Conservation (phyloP, 2,113 vertebrate species). For the Notarius lentiginosus region DNA sequence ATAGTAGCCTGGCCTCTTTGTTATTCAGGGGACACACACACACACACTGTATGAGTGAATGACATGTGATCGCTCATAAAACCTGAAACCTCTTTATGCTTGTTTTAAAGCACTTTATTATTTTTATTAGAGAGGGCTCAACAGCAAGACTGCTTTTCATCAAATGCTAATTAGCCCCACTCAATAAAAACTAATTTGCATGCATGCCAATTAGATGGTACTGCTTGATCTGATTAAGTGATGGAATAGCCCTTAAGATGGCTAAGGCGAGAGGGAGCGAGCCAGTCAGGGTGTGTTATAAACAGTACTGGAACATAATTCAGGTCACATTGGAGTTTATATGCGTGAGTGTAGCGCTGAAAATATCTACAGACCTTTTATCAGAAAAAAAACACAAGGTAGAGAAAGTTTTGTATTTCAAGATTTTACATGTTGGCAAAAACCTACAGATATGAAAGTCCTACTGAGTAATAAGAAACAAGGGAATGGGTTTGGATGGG, state of each 20-base stretch:
- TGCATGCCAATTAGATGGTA: neutral
- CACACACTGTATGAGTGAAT: neutral
- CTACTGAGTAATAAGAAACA: neutral
- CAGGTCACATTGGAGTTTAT: neutral
- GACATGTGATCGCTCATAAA: conserved; percentile 5
- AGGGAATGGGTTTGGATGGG: neutral
- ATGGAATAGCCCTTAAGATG: neutral
- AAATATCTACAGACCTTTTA: neutral
- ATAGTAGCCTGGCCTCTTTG: conserved; percentile 4
- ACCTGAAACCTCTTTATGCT: conserved; percentile 1
- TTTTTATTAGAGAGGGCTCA: neutral
- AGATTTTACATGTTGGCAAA: neutral
- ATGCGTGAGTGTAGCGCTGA: neutral
- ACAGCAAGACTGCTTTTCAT: neutral
- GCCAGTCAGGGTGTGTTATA: neutral
- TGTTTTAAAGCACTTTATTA: neutral
- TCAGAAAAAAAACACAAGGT: neutral
- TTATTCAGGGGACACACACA: neutral
- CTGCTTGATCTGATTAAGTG: neutral
- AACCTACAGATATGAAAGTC: neutral
- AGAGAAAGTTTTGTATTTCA: neutral
- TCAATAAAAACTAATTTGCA: neutral
- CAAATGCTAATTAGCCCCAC: neutral
- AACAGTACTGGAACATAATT: neutral
- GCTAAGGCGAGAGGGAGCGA: neutral